Evolutionary conservation across 1,140 invertebrate genomes (phyloP).

Genomic region (Anastatus disparis): DNA sequence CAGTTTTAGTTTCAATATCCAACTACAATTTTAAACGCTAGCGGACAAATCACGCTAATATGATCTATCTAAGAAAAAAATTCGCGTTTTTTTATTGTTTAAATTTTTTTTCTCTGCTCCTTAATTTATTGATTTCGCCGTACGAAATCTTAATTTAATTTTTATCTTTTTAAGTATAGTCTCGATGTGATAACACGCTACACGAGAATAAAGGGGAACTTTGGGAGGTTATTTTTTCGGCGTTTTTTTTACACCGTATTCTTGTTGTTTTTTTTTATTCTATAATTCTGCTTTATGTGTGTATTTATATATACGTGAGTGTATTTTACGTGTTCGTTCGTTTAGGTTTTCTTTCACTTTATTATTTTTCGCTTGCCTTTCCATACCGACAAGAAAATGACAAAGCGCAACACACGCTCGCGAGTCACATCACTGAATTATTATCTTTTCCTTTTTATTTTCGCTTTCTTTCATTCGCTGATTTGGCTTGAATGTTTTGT

Average conservation of each 20-base stretch:
- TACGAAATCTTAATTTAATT: neutral
- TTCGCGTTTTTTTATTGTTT: slow-evolving; percentile 13
- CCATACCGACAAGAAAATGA: too few species aligned
- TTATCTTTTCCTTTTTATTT: neutral
- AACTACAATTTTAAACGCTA: slow-evolving; percentile 23
- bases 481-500: slow-evolving; percentile 33
- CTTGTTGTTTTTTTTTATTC: neutral
- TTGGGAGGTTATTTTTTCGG: slow-evolving; percentile 17
- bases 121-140: neutral
- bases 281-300: neutral
- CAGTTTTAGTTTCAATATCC: slow-evolving; percentile 4
- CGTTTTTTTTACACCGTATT: neutral
- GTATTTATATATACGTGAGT: neutral
- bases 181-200: slow-evolving; percentile 27
- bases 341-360: neutral
- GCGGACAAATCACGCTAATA: slow-evolving; percentile 23
- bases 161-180: slow-evolving; percentile 8
- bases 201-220: slow-evolving; percentile 20
- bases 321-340: neutral
- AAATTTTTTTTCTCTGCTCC: neutral
- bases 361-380: neutral
- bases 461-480: slow-evolving; percentile 1
- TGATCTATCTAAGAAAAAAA: slow-evolving; percentile 31
- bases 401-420: neutral
- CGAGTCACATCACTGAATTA: too few species aligned